Percentiles rank a stretch among this genome's conserved stretches.
Conservation (phyloP, 2,113 vertebrate species). For the Willisornis vidua region DNA sequence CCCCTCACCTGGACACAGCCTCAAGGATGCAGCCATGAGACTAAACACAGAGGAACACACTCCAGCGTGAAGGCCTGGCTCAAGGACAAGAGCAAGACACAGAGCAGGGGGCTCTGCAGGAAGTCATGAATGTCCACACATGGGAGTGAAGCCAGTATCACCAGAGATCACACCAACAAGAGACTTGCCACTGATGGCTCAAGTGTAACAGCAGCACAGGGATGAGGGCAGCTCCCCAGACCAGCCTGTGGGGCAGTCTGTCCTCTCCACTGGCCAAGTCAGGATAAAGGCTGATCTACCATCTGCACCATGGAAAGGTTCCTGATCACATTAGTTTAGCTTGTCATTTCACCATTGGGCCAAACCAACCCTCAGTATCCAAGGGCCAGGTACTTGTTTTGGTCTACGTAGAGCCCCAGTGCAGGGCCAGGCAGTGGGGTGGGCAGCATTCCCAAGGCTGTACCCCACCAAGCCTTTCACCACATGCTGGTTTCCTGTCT, state of each 20-base stretch:
- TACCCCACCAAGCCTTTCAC: not conserved
- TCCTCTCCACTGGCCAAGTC: not conserved
- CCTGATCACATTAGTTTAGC: accelerated
- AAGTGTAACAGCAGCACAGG: not conserved
- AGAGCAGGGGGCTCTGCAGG: accelerated
- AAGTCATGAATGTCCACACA: not conserved
- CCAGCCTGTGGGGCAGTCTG: not conserved
- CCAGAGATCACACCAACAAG: not conserved
- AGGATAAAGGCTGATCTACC: not conserved
- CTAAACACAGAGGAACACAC: not conserved
- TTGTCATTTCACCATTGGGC: not conserved
- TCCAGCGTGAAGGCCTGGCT: not conserved
- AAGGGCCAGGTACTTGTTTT: not conserved
- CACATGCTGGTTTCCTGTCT: not conserved
- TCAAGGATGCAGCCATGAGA: not conserved
- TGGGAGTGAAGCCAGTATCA: not conserved
- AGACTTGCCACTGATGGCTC: not conserved
- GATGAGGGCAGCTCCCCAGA: accelerated
- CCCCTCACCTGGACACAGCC: accelerated
- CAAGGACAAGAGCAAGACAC: not conserved
- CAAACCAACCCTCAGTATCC: not conserved
- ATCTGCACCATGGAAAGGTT: accelerated
- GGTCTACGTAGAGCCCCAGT: not conserved
- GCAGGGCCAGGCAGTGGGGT: not conserved
- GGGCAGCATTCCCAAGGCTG: not conserved